Evolutionary conservation across 2,888 invertebrate genomes (phyloP), one percentile per base, ranked within the genome.

Genomic region (Alcis repandata): DNA sequence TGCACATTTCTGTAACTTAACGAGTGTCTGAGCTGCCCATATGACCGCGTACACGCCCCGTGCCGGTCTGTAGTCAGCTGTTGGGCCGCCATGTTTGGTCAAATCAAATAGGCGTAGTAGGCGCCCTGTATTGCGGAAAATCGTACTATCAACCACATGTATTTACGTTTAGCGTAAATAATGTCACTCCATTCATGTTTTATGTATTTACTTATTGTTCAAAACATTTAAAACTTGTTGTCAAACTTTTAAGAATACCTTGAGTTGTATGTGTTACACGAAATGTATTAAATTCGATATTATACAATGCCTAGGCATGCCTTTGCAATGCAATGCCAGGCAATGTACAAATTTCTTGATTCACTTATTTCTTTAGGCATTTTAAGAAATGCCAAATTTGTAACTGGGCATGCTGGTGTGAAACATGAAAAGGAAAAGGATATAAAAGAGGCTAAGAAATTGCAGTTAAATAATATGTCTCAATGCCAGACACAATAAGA

Each of bases 71-170:
- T 90, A 93, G 93, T 94, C 93, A 94, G 93, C 93, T 94, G 93
- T 94, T 94, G 89, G 85, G 86, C 92, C 91, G 93, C 93, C 93
- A 94, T 94, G 92, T 94, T 94, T 92, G 89, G 89, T 85, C 84
- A 84, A 87, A 88, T 87, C 86, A 87, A 91, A 92, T 90, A 92
- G 92, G 92, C 93, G 93, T 92, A 92, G 90, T 92, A 92, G 79
- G 83, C 85, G 84, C 86, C 80, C 77, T 70, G 75, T 81, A 81
- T 73, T 79, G 79, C 79, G 68, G 76, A 79, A 78, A 75, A 71
- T 70, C 79, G 78, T 87, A 86, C 83, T 82, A 85, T 73, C 74
- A 77, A 82, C 82, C 86, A 83, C 76, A 80, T 82, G 80, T 82
- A 82, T 79, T 80, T 74, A 74, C 73, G 73, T 67, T 72, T 75